These are phyloP conservation scores for Lanius collurio DNA, from an alignment of 2,113 vertebrate species.

Conservation along the genomic window DNA sequence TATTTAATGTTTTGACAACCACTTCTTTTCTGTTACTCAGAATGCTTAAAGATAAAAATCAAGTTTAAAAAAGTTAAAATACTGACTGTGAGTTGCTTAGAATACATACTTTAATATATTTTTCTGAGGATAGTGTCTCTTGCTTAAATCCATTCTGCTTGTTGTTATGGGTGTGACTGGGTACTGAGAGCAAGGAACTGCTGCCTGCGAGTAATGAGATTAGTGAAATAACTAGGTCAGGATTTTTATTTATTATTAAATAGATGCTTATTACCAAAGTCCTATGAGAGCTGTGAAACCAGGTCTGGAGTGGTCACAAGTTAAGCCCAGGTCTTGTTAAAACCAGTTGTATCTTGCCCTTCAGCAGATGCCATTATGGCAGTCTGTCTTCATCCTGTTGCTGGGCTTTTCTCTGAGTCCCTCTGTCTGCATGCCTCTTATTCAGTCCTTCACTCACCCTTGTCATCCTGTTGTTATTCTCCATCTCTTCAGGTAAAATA, in stretches of 20 bases:
- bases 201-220: background rate
- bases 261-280: background rate
- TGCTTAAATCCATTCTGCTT: background rate
- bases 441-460: background rate
- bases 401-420: background rate
- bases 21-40: background rate
- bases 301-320: background rate
- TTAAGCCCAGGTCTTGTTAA: background rate
- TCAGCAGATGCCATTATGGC: background rate
- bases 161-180: background rate
- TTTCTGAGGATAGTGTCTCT: background rate
- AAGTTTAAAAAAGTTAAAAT: background rate
- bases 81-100: background rate
- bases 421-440: background rate
- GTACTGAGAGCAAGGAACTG: background rate
- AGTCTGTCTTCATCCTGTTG: background rate
- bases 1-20: background rate
- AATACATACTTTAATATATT: background rate
- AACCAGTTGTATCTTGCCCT: background rate
- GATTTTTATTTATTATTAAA: background rate
- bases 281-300: background rate
- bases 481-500: background rate
- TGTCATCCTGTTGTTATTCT: background rate
- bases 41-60: background rate
- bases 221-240: conserved; percentile 26